Evolutionary conservation across 2,797 vertebrate species (phyloP), one percentile per base, ranked within the genome.

Genomic region (Leucoraja ocellata): DNA sequence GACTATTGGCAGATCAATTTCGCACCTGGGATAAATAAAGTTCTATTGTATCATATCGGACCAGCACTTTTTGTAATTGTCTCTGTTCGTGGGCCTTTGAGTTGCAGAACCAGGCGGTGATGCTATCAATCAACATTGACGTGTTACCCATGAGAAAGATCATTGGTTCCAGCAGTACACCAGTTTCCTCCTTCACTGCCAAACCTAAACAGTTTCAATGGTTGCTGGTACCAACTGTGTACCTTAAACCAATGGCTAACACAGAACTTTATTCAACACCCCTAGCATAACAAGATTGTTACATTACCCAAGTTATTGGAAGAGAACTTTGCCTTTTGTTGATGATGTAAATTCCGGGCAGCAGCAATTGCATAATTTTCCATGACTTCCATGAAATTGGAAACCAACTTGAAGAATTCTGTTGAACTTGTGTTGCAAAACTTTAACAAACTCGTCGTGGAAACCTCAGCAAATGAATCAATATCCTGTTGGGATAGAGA

Each of bases 381-480:
- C 46, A 83, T 83, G 7, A 23, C 1, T 2, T 58, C 8, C 6
- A 83, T 1, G 46, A 58, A 83, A 23, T 83, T 83, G 80, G 80
- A 58, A 13, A 83, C 11, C 21, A 25, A 23, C 21, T 21, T 46
- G 36, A 7, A 39, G 39, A 46, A 80, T 2, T 58, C 18, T 25
- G 23, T 28, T 21, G 80, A 58, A 4, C 10, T 58, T 3, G 18
- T 16, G 1, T 8, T 7, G 4, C 14, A 0, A 0, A n/a, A 8
- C 11, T 86, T 86, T 1, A 4, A n/a, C 2, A 63, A 4, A 2
- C 54, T 63, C 11, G 0, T 16, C 25, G 63, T 1, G n/a, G 11
- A 86, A 0, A 14, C 1, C 1, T 0, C 4, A 10, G 25, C 58
- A n/a, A 86, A 63, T 16, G 13, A 0, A 61, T 16, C 4, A 11